These are phyloP conservation scores for Cheilosia variabilis DNA, from an alignment of 2,888 invertebrate genomes.

Conservation along the genomic window DNA sequence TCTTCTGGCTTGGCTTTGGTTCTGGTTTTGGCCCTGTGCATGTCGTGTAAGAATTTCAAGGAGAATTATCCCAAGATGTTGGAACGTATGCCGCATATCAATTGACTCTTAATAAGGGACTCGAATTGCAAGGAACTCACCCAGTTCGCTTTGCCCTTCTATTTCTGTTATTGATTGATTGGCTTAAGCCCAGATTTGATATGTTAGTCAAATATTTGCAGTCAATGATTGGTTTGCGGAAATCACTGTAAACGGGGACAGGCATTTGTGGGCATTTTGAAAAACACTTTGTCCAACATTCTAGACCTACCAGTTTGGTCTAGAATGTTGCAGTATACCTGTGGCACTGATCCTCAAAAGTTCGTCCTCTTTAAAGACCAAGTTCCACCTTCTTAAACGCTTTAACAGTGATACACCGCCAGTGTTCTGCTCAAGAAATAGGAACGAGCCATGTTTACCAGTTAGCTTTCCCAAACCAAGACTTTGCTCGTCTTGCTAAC, in stretches of 20 bases:
- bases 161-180: slow-evolving; percentile 40
- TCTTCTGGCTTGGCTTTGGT: slow-evolving; percentile 28
- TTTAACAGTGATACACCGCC: too few relatives aligned
- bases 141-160: slow-evolving; percentile 18
- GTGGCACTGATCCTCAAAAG: too few relatives aligned
- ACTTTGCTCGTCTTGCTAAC: slow-evolving; percentile 28
- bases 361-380: background rate
- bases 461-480: slow-evolving; percentile 21
- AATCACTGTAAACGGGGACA: slow-evolving; percentile 2
- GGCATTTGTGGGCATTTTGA: too few relatives aligned
- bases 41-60: slow-evolving; percentile 61
- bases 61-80: slow-evolving; percentile 55
- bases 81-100: slow-evolving; percentile 74
- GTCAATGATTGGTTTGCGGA: slow-evolving; percentile 15
- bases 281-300: too few relatives aligned
- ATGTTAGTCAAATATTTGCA: slow-evolving; percentile 50
- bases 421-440: background rate
- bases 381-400: too few relatives aligned
- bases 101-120: slow-evolving; percentile 70
- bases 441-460: slow-evolving; percentile 18
- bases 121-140: slow-evolving; percentile 21
- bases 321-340: too few relatives aligned
- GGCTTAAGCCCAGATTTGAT: slow-evolving; percentile 29
- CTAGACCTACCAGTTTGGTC: too few relatives aligned
- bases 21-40: slow-evolving; percentile 19